These are phyloP conservation scores for Planiliza haematocheilus DNA, from an alignment of 2,113 vertebrate species.

Conservation along the genomic window DNA sequence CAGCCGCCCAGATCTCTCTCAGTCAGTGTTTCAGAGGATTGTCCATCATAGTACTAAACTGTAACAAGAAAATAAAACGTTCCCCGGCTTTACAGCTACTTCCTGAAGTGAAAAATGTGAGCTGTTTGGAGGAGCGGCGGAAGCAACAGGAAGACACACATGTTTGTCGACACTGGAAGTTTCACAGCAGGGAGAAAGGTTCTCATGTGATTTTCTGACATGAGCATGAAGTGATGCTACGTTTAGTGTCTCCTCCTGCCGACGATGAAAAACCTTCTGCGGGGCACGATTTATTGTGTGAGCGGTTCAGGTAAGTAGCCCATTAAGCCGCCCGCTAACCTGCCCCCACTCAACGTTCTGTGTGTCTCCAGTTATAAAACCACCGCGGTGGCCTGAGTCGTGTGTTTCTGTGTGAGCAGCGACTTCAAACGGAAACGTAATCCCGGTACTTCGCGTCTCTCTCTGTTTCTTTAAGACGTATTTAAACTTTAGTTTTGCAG, in stretches of 20 bases:
- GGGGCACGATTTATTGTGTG: conserved; percentile 58
- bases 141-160: background rate
- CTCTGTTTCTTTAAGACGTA: conserved; percentile 19
- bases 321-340: conserved; percentile 62
- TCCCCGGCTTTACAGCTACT: too few relatives aligned
- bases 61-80: too few relatives aligned
- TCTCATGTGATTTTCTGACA: background rate
- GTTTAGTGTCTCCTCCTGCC: conserved; percentile 40
- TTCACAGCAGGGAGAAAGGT: background rate
- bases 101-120: too few relatives aligned
- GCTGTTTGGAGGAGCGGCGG: too few relatives aligned
- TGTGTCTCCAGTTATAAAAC: conserved; percentile 51
- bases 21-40: too few relatives aligned
- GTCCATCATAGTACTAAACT: too few relatives aligned
- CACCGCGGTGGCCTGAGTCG: conserved; percentile 53
- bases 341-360: conserved; percentile 16
- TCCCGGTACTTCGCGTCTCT: conserved; percentile 57
- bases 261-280: conserved; percentile 42
- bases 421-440: conserved; percentile 81
- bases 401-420: conserved; percentile 55
- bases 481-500: conserved; percentile 31
- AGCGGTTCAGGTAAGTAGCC: conserved; percentile 61
- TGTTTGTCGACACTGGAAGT: too few relatives aligned
- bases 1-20: too few relatives aligned
- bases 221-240: conserved; percentile 8